phyloP scores from a whole-genome alignment of 2,797 vertebrate genomes.

The Choloepus didactylus region DNA sequence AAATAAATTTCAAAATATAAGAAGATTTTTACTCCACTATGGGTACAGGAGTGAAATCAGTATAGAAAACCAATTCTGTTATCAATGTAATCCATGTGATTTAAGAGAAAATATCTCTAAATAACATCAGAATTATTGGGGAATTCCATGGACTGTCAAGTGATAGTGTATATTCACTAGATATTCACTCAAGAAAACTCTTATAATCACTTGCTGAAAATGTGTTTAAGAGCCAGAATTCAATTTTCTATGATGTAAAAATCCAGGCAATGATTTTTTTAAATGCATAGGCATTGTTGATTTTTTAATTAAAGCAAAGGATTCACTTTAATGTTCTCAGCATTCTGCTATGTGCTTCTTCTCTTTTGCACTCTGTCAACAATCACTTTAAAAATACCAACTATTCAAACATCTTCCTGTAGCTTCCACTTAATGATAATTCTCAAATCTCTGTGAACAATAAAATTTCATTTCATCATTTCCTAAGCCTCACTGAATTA shows the following conservation, averaged over 20 bases:
- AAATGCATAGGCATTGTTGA: background rate
- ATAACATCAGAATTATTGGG: too few species aligned
- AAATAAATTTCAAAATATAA: background rate
- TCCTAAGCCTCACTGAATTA: background rate
- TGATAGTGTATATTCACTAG: background rate
- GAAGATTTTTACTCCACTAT: background rate
- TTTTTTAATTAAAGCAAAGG: background rate
- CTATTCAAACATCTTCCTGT: background rate
- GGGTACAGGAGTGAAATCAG: background rate
- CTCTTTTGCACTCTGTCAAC: background rate
- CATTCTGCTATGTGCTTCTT: background rate
- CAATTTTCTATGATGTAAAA: background rate
- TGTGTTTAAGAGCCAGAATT: background rate
- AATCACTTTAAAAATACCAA: too few species aligned
- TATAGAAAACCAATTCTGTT: background rate
- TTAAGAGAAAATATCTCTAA: background rate
- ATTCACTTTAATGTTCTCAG: background rate
- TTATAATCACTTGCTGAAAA: background rate
- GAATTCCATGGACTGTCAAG: background rate
- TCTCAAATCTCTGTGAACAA: background rate
- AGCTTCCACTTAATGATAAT: background rate
- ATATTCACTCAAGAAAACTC: background rate
- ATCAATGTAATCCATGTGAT: background rate
- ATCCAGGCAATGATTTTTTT: background rate
- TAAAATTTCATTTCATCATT: background rate